Percentiles rank a stretch among this genome's conserved stretches.
Conservation (phyloP, 2,113 vertebrate species). For the Anthoscopus minutus region DNA sequence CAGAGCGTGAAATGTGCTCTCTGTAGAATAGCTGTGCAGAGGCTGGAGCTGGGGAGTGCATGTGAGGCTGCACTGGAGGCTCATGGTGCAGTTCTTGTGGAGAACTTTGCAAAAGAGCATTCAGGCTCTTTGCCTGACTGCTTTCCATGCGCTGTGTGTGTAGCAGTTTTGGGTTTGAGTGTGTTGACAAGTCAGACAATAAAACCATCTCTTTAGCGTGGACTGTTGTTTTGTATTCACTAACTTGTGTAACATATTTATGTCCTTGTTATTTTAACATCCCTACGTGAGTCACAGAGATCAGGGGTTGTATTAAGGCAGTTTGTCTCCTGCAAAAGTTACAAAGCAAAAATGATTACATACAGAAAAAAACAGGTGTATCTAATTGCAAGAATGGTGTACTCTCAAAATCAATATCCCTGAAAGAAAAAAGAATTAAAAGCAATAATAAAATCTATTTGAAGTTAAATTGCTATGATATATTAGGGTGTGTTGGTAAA, state of each 20-base stretch:
- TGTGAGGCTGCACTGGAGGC: not conserved
- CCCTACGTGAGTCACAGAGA: not conserved
- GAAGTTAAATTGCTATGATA: constrained; percentile 39
- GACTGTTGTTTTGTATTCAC: not conserved
- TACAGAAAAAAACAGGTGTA: constrained; percentile 15
- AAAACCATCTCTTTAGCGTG: not conserved
- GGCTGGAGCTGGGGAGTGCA: not conserved
- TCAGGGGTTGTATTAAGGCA: constrained; percentile 30
- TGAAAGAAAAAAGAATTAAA: constrained; percentile 46
- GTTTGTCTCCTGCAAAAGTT: constrained; percentile 35
- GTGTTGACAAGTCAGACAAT: not conserved
- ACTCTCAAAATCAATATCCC: constrained; percentile 48
- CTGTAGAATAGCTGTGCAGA: not conserved
- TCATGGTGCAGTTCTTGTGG: not conserved
- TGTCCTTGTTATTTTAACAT: constrained; percentile 29
- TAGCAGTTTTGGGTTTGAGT: not conserved
- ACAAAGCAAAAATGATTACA: constrained; percentile 38
- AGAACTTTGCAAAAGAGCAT: not conserved
- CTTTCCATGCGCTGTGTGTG: not conserved
- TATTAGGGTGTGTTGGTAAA: constrained; percentile 6
- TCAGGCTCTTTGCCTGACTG: not conserved
- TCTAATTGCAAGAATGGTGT: constrained; percentile 30
- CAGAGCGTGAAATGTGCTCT: not conserved
- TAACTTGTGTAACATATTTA: not conserved
- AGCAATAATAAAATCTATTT: constrained; percentile 44